Percentiles rank a stretch among this genome's conserved stretches.
Evolutionary conservation across 2,888 invertebrate species (phyloP).

Genomic region (Lycocerus yunnanus): DNA sequence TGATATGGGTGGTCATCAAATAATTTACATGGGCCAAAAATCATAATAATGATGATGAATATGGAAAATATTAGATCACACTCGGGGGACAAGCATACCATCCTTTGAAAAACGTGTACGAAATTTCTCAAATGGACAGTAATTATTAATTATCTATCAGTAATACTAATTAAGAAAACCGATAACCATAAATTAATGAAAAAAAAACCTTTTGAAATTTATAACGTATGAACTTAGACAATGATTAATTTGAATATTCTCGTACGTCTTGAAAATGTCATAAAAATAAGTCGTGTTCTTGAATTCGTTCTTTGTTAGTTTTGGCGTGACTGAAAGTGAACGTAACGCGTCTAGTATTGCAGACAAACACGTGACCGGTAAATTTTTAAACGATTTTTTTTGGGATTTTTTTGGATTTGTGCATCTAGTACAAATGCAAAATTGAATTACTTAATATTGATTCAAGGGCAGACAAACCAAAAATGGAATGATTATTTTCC

Average conservation of each 20-base stretch:
- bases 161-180: background rate
- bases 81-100: no score
- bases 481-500: slow-evolving; percentile 53
- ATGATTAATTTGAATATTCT: background rate
- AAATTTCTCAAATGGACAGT: no score
- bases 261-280: background rate
- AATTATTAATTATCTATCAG: background rate
- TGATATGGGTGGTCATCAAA: no score
- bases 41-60: no score
- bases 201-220: background rate
- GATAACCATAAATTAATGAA: background rate
- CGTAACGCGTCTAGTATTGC: background rate
- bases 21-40: no score
- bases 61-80: no score
- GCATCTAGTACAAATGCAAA: background rate
- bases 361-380: background rate
- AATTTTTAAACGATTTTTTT: background rate
- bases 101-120: no score
- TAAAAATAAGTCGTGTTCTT: background rate
- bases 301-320: background rate
- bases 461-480: slow-evolving; percentile 54
- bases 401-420: background rate
- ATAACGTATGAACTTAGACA: background rate
- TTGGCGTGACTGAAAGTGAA: background rate
- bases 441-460: slow-evolving; percentile 10